A percentile compares a stretch with the other conserved stretches of the same genome.
Evolutionary conservation across 2,888 invertebrate species (phyloP).

Genomic region (Sceliomorpha sp.): DNA sequence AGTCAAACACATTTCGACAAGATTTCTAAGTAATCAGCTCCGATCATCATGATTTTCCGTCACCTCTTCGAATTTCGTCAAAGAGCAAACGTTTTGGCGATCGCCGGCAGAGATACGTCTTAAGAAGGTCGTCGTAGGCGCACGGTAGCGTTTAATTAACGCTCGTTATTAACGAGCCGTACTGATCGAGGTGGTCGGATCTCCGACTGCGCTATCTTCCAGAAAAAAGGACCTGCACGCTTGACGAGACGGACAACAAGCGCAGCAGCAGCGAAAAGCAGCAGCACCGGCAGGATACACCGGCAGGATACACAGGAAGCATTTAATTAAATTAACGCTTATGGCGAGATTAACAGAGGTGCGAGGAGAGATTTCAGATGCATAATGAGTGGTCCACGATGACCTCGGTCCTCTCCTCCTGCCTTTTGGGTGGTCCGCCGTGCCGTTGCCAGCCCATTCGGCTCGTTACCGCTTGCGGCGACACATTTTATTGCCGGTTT

Average conservation of each 20-base stretch:
- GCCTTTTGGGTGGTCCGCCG: conserved; percentile 78
- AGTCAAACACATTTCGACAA: too few species aligned
- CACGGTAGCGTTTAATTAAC: conserved; percentile 61
- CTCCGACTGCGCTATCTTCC: conserved; percentile 62
- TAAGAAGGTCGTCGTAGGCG: conserved; percentile 49
- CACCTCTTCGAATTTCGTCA: too few species aligned
- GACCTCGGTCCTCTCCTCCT: conserved; percentile 70
- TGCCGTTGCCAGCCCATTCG: conserved; percentile 66
- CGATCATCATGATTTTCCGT: too few species aligned
- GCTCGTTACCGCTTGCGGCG: conserved; percentile 74
- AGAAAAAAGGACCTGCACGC: conserved; percentile 54
- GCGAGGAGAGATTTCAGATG: conserved; percentile 78
- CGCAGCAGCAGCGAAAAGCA: conserved; percentile 47
- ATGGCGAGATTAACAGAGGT: conserved; percentile 79
- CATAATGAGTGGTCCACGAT: conserved; percentile 77
- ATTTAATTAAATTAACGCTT: conserved; percentile 80
- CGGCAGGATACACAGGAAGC: conserved; percentile 66
- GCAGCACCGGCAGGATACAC: conserved; percentile 60
- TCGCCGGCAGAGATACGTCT: conserved; percentile 45
- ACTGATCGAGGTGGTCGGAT: conserved; percentile 59
- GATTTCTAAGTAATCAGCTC: too few species aligned
- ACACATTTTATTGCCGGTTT: conserved; percentile 78
- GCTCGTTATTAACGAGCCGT: conserved; percentile 60
- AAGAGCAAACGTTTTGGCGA: conserved; percentile 25
- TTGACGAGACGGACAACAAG: conserved; percentile 59